Base-by-base conservation (phyloP, 2,888 invertebrate genomes). In the Crossocerus cetratus region DNA sequence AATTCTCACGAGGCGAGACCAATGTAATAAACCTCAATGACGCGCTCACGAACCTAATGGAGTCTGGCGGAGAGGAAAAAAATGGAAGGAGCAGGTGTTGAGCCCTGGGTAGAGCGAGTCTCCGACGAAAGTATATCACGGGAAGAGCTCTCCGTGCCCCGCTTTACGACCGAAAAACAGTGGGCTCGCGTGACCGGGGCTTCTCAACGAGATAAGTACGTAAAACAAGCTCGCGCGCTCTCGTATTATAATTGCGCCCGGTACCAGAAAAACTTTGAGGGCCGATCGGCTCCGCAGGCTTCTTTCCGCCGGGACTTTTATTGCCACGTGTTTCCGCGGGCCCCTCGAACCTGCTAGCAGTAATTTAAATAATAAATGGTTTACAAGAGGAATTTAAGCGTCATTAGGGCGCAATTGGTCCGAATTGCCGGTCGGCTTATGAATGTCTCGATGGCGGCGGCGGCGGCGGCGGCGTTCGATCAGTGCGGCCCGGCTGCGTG, bases 131-230 rank as follows among this genome's bases (percentile, higher is more conserved):
- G 32, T 32, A 11, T 32, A 32, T 32, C 32, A 32, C 2, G 32
- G 32, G 11, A 32, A 32, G 54, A 65, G 53, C 70, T 44, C 55
- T 58, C n/a, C n/a, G 20, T 43, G 53, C 54, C 11, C 32, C 11
- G 18, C 67, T 77, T 78, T 70, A 78, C 68, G 75, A 78, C 32
- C 65, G 68, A 64, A 68, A 75, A 78, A 75, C 72, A 78, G 62
- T 49, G 57, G 63, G 54, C 64, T 72, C 69, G 71, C 77, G 74
- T 77, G 77, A 73, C 67, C 69, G 64, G 43, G 61, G 20, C 44
- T 43, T 43, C 65, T 77, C 66, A 74, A 68, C 70, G 66, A 73
- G 63, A 68, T 32, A 63, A 69, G 65, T 68, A 60, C 77, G 66
- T 68, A 62, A 73, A 70, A 63, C 53, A 55, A 63, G 64, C 22